Conservation (phyloP, 2,888 invertebrate species). For the Callinectes sapidus region DNA sequence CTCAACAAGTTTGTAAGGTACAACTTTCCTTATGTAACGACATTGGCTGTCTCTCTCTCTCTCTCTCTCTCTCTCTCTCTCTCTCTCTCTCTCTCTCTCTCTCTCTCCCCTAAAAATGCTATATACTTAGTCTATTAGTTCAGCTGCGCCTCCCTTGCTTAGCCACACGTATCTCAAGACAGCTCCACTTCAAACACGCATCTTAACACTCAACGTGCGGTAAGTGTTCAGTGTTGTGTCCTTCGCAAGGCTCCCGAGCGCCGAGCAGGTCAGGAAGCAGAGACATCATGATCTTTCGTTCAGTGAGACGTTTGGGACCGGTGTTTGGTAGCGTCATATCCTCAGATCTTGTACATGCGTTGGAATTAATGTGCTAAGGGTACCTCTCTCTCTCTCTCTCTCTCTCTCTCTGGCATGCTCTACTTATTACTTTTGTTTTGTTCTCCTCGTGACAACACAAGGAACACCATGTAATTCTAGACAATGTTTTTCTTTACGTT, state of each 20-base stretch:
- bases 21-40: too few relatives aligned
- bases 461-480: too few relatives aligned
- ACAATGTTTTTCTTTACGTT: too few relatives aligned
- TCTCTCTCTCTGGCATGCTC: neutral
- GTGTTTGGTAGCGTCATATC: neutral
- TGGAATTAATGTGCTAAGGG: neutral
- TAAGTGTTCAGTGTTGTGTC: too few relatives aligned
- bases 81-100: too few relatives aligned
- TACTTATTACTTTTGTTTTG: neutral
- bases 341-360: neutral
- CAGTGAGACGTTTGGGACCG: neutral
- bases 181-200: neutral
- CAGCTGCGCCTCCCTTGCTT: neutral
- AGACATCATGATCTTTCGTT: neutral
- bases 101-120: too few relatives aligned
- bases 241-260: too few relatives aligned
- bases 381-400: neutral
- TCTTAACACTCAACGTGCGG: neutral
- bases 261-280: neutral
- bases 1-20: too few relatives aligned
- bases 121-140: neutral
- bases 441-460: too few relatives aligned
- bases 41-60: too few relatives aligned
- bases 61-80: neutral
- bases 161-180: neutral